These are phyloP conservation scores for Neostethus bicornis DNA, from an alignment of 2,797 vertebrate species.

Conservation along the genomic window DNA sequence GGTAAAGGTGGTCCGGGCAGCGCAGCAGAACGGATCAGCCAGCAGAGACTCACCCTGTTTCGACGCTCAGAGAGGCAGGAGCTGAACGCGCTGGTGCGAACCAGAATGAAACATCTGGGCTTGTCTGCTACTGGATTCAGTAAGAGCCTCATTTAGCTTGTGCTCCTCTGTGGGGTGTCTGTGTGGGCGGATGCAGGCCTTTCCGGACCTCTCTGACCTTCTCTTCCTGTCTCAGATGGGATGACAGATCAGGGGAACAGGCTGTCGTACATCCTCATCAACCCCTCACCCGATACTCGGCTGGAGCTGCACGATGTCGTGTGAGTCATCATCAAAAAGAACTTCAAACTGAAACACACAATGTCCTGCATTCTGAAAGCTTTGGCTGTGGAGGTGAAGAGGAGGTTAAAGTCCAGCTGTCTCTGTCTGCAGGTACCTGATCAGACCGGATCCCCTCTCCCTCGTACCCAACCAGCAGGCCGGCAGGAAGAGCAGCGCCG, in stretches of 20 bases:
- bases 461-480: conserved; percentile 79
- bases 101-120: conserved; percentile 86
- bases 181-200: conserved; percentile 41
- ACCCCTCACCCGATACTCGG: conserved; percentile 84
- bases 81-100: conserved; percentile 84
- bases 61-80: conserved; percentile 86
- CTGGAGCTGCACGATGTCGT: conserved; percentile 86
- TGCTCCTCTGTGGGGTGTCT: not conserved
- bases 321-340: conserved; percentile 72
- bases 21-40: conserved; percentile 83
- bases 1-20: conserved; percentile 81
- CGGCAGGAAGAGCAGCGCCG: conserved; percentile 75
- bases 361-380: no score
- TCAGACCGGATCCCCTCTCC: conserved; percentile 85
- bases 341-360: conserved; percentile 5
- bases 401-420: no score
- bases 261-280: conserved; percentile 88
- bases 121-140: conserved; percentile 85
- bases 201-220: conserved; percentile 55
- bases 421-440: conserved; percentile 78
- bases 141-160: no score
- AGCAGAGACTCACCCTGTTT: conserved; percentile 85
- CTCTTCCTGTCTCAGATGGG: conserved; percentile 78
- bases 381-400: no score
- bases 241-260: conserved; percentile 86